Evolutionary conservation across 2,113 vertebrate genomes (phyloP), one percentile per base, ranked within the genome.

Genomic region (Leucopsar rothschildi): DNA sequence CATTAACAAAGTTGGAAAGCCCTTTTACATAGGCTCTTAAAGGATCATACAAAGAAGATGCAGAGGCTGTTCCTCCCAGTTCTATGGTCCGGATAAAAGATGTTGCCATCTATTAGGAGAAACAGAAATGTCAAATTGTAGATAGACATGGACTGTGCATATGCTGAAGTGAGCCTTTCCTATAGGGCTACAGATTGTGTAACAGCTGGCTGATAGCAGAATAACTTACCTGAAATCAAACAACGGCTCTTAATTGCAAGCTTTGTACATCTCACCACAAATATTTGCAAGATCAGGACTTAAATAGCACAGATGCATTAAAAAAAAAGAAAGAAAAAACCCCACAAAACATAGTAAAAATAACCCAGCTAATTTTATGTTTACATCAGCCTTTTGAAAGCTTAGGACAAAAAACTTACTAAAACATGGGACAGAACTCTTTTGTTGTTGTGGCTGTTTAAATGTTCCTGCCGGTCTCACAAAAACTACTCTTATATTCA

Each of bases 31-130:
- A 98, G 47, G 92, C 97, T 97, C 98, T 98, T 87, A 99, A 97
- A 59, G 99, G 99, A 97, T 99, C 98, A 33, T 98, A 98, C 37
- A 98, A 97, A 5, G 98, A 95, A 25, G 99, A 99, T 33, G 98
- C 98, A 79, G 98, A 99, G 44, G 98, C 98, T 97, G 98, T 99
- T 29, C 99, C 99, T 90, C 99, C 99, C 56, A 99, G 98, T 94
- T 99, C 98, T 64, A 99, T 87, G 2, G 97, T 97, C 90, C 99
- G 97, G 83, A 99, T 97, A 85, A 99, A 99, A 12, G 99, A 99
- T 6, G 98, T 99, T 60, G 98, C 98, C 71, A 97, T 96, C 98
- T 98, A 49, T 33, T 33, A 92, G 40, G n/a, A 93, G 35, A 97
- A 95, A 90, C 12, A 81, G 23, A 81, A 91, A 91, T 63, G 77